Evolutionary conservation across 92 coral and sea anemone genomes (phyloP), one percentile per base, ranked within the genome.

Genomic region (Actinostola sp.): DNA sequence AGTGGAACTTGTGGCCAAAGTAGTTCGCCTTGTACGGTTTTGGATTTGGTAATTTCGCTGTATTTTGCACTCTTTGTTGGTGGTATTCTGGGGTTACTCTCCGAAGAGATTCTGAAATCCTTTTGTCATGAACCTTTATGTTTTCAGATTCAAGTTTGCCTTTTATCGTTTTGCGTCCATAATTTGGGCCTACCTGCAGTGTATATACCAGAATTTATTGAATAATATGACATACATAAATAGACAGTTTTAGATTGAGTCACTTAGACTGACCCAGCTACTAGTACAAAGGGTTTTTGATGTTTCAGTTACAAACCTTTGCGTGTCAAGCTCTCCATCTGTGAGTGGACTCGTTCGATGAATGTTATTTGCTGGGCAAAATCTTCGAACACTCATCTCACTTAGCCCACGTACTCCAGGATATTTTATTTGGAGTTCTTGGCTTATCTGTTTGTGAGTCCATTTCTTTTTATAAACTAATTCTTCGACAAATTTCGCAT

Each of bases 1-100:
- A 17, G 52, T 84, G 80, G 32, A 84, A 35, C 46, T 82, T 85
- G 86, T 85, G 90, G 29, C 90, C 86, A 74, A 85, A 79, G 17
- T 79, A 85, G 53, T 79, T 78, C 49, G 86, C 86, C 42, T 60
- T 60, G 61, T 79, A 85, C 21, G 90, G 82, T 25, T 66, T 56
- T 28, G 86, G 86, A 61, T 85, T 85, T 27, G 63, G 39, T 61
- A 72, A 72, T 51, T 73, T 72, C 24, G 81, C 80, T 24, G 84
- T 84, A 54, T 76, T 77, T 77, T 53, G 33, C 55, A 60, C 77
- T 63, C 89, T 72, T 61, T 61, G 72, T 35, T 46, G 71, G 63
- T 78, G 89, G 48, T 84, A 72, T 53, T 41, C 26, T 50, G 81
- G 85, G 27, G 77, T 62, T 54, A 84, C 89, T 16, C 80, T 66